Evolutionary conservation across 2,888 invertebrate genomes (phyloP).

Genomic region (Tenodera sinensis): DNA sequence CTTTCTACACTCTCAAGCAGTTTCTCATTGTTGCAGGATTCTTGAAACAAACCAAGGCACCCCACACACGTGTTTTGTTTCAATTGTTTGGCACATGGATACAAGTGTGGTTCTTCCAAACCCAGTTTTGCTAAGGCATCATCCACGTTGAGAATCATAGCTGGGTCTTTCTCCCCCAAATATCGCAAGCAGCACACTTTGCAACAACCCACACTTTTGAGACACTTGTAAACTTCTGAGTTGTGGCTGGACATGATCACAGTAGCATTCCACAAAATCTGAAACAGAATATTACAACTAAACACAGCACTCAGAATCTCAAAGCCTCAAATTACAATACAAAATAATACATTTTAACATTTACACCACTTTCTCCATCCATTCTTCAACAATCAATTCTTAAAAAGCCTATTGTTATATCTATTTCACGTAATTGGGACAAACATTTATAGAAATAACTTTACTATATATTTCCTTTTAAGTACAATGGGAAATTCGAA

Average conservation of each 20-base stretch:
- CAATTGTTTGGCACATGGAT: conserved; percentile 45
- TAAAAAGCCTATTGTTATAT: no score
- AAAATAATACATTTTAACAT: no score
- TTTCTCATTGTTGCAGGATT: conserved; percentile 39
- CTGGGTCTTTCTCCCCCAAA: conserved; percentile 55
- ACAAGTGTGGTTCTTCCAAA: conserved; percentile 5
- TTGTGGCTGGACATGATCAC: background rate
- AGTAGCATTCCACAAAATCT: background rate
- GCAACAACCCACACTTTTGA: conserved; percentile 61
- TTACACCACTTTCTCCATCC: no score
- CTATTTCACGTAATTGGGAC: no score
- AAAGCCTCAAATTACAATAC: no score
- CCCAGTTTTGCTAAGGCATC: conserved; percentile 52
- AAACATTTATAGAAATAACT: no score
- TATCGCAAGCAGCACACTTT: conserved; percentile 66
- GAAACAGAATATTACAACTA: background rate
- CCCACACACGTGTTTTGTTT: conserved; percentile 59
- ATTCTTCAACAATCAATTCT: no score
- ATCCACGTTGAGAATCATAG: conserved; percentile 52
- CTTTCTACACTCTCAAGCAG: background rate
- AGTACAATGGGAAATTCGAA: no score
- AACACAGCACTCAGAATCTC: background rate
- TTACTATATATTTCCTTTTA: no score
- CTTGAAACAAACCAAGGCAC: conserved; percentile 71
- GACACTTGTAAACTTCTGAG: conserved; percentile 28